A percentile compares a stretch with the other conserved stretches of the same genome.
phyloP scores from a whole-genome alignment of 2,113 vertebrate species.

The Equus quagga region DNA sequence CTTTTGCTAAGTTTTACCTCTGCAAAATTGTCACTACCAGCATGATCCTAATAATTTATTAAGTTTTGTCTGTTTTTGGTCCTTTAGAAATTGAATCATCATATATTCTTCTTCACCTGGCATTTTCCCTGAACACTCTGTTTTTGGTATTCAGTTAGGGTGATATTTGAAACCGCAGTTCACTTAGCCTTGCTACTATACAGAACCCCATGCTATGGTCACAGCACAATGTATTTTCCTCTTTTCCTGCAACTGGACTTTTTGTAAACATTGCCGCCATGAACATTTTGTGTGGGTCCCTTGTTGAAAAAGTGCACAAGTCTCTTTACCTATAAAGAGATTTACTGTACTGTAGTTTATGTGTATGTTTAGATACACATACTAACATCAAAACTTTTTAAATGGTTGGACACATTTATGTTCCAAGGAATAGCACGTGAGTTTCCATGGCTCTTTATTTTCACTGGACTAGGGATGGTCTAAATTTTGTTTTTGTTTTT shows the following conservation, averaged over 20 bases:
- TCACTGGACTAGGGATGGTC: neutral
- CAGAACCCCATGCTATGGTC: neutral
- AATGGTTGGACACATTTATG: neutral
- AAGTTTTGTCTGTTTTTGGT: neutral
- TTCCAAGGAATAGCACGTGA: neutral
- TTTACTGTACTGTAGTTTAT: neutral
- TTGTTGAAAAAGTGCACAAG: neutral
- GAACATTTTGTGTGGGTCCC: neutral
- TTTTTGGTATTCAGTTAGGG: neutral
- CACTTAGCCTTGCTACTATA: too few species aligned
- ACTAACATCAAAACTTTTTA: neutral
- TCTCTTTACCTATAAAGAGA: neutral
- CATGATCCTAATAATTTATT: too few species aligned
- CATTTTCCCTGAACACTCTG: neutral
- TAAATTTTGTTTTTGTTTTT: neutral
- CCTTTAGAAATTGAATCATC: neutral
- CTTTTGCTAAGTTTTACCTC: neutral
- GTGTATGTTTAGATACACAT: neutral
- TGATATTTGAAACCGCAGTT: neutral
- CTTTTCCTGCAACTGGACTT: neutral
- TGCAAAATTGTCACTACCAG: neutral
- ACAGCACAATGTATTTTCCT: neutral
- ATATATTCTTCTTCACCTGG: neutral
- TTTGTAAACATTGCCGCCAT: rapidly evolving
- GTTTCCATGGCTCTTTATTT: neutral